Base-by-base conservation (phyloP, 2,888 invertebrate species). In the Chrysomela aeneicollis region DNA sequence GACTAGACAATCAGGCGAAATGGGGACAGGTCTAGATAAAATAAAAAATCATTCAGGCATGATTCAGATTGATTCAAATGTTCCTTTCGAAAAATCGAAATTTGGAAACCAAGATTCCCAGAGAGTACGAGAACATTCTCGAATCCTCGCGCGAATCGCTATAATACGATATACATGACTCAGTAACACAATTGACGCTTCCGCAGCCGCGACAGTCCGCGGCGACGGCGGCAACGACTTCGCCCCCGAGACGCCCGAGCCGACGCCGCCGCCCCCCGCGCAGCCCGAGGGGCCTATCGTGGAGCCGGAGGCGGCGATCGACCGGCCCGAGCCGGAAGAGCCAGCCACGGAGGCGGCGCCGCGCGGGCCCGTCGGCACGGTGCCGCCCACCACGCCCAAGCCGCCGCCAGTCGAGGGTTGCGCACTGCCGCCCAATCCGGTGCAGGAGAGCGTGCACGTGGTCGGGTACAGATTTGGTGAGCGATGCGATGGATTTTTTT, bases 401-500 rank as follows among this genome's bases (percentile, higher is more conserved):
- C 81, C 84, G 18, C 83, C 84, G 12, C 77, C 75, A 10, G 83
- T 71, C 26, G 74, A 74, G 80, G 85, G 77, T 37, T 86, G 82
- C 82, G 86, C 77, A 78, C 85, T 87, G 71, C 89, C 84, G 47
- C 84, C 79, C 78, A 85, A 86, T 66, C 88, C 86, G 61, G 82
- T 81, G 0, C 59, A 59, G 42, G 71, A 71, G 50, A 67, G 54
- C 26, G 59, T 61, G 82, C 83, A 0, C 86, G 86, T 71, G 15
- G 64, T 69, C 10, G 68, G 71, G 9, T 71, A 87, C 76, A 83
- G 89, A 81, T 89, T 90, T 71, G 90, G 90, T 42, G 15, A 42
- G 32, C 10, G 26, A n/a, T n/a, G n/a, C n/a, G n/a, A n/a, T n/a
- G n/a, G n/a, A n/a, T n/a, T n/a, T n/a, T n/a, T n/a, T n/a, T n/a